Conservation (phyloP, 1,140 invertebrate species). For the Drosophila nebulosa region DNA sequence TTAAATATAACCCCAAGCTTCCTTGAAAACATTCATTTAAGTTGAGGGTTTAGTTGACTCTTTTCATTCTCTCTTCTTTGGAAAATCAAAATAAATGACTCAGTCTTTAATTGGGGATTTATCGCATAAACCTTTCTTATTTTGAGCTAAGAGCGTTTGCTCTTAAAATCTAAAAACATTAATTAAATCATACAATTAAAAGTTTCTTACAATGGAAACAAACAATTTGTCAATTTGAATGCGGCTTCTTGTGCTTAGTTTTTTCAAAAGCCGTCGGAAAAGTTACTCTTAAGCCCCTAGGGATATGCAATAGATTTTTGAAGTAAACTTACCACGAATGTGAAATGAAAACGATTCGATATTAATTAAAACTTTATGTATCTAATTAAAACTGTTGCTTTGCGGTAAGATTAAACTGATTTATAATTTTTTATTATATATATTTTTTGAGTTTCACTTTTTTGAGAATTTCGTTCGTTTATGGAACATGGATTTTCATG, state of each 20-base stretch:
- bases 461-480: too few relatives aligned
- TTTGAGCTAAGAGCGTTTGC: neutral
- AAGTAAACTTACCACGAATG: neutral
- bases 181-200: constrained; percentile 56
- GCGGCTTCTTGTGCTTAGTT: neutral
- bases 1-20: neutral
- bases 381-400: neutral
- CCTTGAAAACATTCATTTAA: neutral
- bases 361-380: neutral
- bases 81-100: constrained; percentile 33
- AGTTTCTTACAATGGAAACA: constrained; percentile 9
- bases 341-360: too few relatives aligned
- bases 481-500: too few relatives aligned
- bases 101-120: constrained; percentile 5
- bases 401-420: neutral
- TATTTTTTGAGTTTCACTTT: too few relatives aligned
- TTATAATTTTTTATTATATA: neutral
- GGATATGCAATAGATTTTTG: neutral
- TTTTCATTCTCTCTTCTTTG: neutral
- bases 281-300: neutral
- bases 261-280: constrained; percentile 5
- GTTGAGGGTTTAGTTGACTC: neutral
- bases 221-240: neutral
- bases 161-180: constrained; percentile 16
- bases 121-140: neutral